Percentiles rank a stretch among this genome's conserved stretches.
Conservation (phyloP, 2,888 invertebrate genomes). For the Hofmannophila pseudospretella region DNA sequence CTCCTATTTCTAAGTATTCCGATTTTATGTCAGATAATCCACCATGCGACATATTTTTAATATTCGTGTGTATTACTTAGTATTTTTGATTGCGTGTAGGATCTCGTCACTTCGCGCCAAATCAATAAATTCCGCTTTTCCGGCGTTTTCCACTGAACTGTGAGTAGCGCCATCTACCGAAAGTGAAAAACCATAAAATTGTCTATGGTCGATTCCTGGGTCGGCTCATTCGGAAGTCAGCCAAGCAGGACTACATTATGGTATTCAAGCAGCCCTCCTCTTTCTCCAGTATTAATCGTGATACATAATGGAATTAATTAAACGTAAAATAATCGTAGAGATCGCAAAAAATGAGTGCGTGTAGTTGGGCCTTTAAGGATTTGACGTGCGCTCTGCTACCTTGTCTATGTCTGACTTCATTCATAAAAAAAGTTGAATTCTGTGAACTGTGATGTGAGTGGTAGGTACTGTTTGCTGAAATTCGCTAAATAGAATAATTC, state of each 20-base stretch:
- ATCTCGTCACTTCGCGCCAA: conserved; percentile 39
- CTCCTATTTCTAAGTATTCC: conserved; percentile 62
- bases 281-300: no score
- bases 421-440: conserved; percentile 8
- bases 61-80: neutral
- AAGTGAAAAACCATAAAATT: no score
- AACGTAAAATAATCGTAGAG: no score
- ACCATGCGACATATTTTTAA: conserved; percentile 19
- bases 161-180: conserved; percentile 2
- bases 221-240: no score
- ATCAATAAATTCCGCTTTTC: conserved; percentile 37
- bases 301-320: no score
- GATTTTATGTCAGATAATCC: conserved; percentile 49
- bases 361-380: no score
- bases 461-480: conserved; percentile 31
- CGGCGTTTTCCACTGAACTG: conserved; percentile 3
- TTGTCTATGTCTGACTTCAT: conserved; percentile 21
- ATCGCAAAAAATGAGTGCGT: no score
- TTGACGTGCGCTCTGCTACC: conserved; percentile 20
- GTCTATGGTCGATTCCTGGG: no score
- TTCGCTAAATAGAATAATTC: no score
- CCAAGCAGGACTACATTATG: no score
- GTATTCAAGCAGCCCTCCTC: no score
- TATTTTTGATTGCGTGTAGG: neutral
- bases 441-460: conserved; percentile 52